phyloP scores from a whole-genome alignment of 2,797 vertebrate genomes.

The Rhinophrynus dorsalis region DNA sequence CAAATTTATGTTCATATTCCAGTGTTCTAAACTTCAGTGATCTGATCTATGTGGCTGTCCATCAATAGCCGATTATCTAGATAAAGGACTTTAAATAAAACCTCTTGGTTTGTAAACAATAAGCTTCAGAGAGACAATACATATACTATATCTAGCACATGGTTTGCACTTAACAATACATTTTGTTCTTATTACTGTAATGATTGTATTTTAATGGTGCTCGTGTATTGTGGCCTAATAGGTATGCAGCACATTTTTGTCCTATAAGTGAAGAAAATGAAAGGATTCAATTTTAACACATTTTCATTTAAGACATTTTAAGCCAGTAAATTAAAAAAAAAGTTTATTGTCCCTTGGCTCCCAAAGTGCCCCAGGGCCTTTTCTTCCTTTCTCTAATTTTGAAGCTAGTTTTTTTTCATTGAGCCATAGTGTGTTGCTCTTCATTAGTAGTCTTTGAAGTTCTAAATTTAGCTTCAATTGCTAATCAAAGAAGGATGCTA shows the following conservation, averaged over 20 bases:
- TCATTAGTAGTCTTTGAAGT: constrained; percentile 58
- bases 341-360: constrained; percentile 56
- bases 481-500: constrained; percentile 54
- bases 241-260: no score
- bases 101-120: background rate
- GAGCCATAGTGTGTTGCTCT: constrained; percentile 57
- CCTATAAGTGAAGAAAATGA: no score
- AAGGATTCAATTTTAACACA: no score
- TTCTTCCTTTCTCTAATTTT: constrained; percentile 57
- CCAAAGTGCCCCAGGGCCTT: constrained; percentile 52
- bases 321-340: constrained; percentile 61
- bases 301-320: no score
- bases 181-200: background rate
- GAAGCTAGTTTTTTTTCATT: constrained; percentile 61
- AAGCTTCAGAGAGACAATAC: background rate
- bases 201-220: no score
- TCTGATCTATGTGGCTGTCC: background rate
- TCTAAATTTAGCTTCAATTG: constrained; percentile 56
- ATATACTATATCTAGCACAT: no score
- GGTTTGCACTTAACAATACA: background rate
- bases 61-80: background rate
- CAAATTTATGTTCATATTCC: background rate
- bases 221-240: no score
- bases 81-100: background rate
- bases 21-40: background rate